Evolutionary conservation across 1,140 invertebrate species (phyloP).

Genomic region (Procambarus virginalis): DNA sequence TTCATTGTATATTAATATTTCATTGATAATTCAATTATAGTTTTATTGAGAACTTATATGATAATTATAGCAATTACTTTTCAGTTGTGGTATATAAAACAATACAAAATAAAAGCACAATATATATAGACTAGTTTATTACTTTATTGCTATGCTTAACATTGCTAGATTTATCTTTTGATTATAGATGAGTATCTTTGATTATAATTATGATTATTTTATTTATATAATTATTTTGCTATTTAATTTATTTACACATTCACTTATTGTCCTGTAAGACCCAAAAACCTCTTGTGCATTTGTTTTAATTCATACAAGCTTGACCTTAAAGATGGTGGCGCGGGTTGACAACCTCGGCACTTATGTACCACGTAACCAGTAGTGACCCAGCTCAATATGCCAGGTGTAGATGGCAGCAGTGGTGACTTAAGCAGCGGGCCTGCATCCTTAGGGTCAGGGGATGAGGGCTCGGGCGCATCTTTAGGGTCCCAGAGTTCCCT

Average conservation of each 20-base stretch:
- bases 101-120: not conserved
- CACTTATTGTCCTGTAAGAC: not conserved
- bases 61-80: too few species aligned
- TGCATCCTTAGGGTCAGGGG: slow-evolving; percentile 58
- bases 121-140: not conserved
- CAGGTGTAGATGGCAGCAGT: slow-evolving; percentile 59
- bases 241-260: not conserved
- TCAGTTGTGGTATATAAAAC: too few species aligned
- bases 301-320: slow-evolving; percentile 1
- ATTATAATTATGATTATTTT: slow-evolving; percentile 12
- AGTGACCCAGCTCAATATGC: slow-evolving; percentile 27
- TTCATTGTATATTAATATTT: too few species aligned
- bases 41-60: too few species aligned
- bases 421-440: slow-evolving; percentile 61
- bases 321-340: slow-evolving; percentile 16
- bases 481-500: slow-evolving; percentile 60
- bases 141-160: not conserved
- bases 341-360: not conserved
- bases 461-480: slow-evolving; percentile 59
- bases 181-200: not conserved
- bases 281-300: not conserved
- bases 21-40: too few species aligned
- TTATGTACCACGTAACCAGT: slow-evolving; percentile 8
- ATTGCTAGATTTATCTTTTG: not conserved
- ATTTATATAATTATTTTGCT: slow-evolving; percentile 10